Percentiles rank a stretch among this genome's conserved stretches.
Conservation (phyloP, 2,113 vertebrate species). For the Tiliqua scincoides region DNA sequence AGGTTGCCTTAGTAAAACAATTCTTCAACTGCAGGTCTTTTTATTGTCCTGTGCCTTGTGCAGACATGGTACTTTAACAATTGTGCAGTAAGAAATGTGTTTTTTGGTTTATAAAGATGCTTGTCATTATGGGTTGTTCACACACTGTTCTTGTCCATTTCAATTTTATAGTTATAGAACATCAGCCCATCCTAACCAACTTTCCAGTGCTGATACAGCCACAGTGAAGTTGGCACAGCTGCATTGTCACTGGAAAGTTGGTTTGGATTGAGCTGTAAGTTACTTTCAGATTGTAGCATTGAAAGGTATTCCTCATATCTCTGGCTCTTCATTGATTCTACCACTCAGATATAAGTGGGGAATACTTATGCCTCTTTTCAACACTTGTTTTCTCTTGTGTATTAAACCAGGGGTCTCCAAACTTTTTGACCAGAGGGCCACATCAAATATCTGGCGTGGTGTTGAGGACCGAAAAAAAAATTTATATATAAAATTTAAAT, state of each 20-base stretch:
- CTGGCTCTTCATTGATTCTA: neutral
- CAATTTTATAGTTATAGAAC: neutral
- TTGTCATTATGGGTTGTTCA: neutral
- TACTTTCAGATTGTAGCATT: neutral
- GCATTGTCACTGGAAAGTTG: too few relatives aligned
- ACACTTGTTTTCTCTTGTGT: neutral
- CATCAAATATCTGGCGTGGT: too few relatives aligned
- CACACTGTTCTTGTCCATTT: neutral
- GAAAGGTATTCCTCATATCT: neutral
- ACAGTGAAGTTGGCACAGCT: too few relatives aligned
- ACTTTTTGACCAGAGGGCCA: too few relatives aligned
- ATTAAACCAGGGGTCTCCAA: too few relatives aligned
- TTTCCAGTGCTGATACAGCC: too few relatives aligned
- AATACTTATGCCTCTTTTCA: neutral
- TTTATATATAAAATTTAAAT: too few relatives aligned
- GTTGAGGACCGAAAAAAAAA: too few relatives aligned
- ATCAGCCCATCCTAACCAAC: neutral
- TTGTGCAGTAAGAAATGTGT: neutral
- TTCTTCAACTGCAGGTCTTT: neutral
- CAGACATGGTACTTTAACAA: neutral
- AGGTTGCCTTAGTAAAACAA: slow-evolving; percentile 8
- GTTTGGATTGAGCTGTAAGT: too few relatives aligned
- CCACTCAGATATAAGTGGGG: neutral
- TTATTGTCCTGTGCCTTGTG: neutral
- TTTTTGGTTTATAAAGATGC: neutral